phyloP scores from a whole-genome alignment of 1,140 invertebrate genomes.

The Camponotus floridanus region DNA sequence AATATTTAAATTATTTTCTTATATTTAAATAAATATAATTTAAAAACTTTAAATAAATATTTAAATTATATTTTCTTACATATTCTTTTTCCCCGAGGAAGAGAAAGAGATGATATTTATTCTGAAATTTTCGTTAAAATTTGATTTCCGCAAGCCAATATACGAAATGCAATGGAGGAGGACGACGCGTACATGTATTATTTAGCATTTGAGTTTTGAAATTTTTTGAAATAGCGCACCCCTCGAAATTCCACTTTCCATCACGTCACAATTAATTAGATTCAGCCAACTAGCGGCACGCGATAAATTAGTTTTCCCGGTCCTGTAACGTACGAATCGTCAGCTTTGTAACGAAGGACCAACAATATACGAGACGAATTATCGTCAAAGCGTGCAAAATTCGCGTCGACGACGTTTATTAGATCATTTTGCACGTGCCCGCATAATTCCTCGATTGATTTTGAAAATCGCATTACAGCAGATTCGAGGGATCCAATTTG shows the following conservation, averaged over 20 bases:
- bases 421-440: constrained; percentile 57
- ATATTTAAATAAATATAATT: no score
- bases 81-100: no score
- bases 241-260: constrained; percentile 65
- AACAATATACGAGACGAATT: constrained; percentile 62
- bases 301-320: constrained; percentile 64
- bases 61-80: background rate
- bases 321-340: constrained; percentile 62
- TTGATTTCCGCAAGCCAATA: background rate
- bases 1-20: background rate
- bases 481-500: constrained; percentile 57
- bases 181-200: background rate
- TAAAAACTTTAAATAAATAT: no score
- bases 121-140: background rate
- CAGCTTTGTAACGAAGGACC: constrained; percentile 69
- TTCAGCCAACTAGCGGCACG: constrained; percentile 53
- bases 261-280: constrained; percentile 65
- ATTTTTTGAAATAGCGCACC: constrained; percentile 39
- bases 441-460: constrained; percentile 64
- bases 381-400: constrained; percentile 52
- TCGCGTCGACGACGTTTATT: constrained; percentile 56
- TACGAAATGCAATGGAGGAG: background rate
- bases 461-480: constrained; percentile 57
- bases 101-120: background rate
- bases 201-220: background rate